Conservation (phyloP, 2,113 vertebrate species). For the Alexandromys fortis region DNA sequence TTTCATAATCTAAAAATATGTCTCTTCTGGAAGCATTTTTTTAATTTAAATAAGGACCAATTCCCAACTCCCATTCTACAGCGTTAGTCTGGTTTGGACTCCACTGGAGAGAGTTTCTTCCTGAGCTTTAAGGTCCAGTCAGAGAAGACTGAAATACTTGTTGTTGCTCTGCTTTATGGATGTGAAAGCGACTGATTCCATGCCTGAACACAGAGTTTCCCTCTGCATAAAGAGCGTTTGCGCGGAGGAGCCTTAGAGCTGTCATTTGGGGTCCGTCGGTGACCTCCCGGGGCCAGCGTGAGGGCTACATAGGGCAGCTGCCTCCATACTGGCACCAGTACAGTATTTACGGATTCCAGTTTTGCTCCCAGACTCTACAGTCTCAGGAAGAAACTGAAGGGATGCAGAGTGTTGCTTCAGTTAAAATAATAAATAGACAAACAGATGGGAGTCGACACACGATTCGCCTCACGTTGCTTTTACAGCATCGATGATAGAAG, state of each 20-base stretch:
- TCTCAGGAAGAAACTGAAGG: conserved; percentile 53
- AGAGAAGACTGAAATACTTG: conserved; percentile 59
- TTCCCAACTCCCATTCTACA: conserved; percentile 1
- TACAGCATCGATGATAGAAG: background rate
- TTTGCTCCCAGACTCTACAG: conserved; percentile 46
- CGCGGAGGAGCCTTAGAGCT: conserved; percentile 12
- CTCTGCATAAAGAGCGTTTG: conserved; percentile 25
- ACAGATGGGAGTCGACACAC: background rate
- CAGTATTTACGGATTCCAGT: conserved; percentile 62
- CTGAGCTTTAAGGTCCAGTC: background rate
- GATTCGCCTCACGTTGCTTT: background rate
- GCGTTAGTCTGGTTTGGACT: conserved; percentile 39
- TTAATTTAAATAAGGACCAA: conserved; percentile 46
- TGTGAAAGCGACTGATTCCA: conserved; percentile 13
- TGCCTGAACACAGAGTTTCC: conserved; percentile 24
- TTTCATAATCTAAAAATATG: conserved; percentile 54
- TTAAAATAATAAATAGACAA: conserved; percentile 18
- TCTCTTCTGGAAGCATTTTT: conserved; percentile 8
- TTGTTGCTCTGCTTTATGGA: conserved; percentile 63
- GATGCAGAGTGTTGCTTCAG: conserved; percentile 24
- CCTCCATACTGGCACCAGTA: conserved; percentile 8
- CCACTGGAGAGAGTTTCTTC: background rate
- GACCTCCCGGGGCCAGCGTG: background rate
- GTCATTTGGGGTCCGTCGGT: conserved; percentile 57
- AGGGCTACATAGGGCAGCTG: conserved; percentile 29